Base-by-base conservation (phyloP, 1,140 invertebrate genomes). In the Drosophila parvula region DNA sequence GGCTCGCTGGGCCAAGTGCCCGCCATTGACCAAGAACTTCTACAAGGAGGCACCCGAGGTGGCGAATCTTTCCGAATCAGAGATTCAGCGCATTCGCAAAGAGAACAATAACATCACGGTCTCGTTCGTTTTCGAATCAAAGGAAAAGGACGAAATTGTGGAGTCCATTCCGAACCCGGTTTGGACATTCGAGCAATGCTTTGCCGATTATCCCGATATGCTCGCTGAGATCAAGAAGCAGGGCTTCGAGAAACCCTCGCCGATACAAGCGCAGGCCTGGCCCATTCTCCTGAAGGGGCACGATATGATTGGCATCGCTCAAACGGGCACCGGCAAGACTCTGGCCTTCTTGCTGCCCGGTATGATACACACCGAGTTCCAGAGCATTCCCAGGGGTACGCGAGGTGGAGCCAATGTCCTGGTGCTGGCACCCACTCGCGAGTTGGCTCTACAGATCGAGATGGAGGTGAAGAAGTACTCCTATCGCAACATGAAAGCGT, bases 221-320 rank as follows among this genome's bases (percentile, higher is more conserved):
- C 82, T 98, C 27, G 93, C 94, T 11, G 96, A 98, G 92, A 97
- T 99, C 56, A 90, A 94, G 43, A 96, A 97, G 63, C 73, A 89
- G 90, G 95, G 95, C 0, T 99, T 99, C 92, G 91, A 93, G 57
- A 93, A 93, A 67, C 98, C 98, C 3, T 97, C 97, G 12, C 98
- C 98, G 4, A 99, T 99, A 91, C 98, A 97, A 83, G 94, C 94
- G 73, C 97, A 98, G 92, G 95, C 96, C 0, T 98, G 97, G 98
- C 98, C 98, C 14, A 93, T 98, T 71, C 92, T 98, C 0, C 89
- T 98, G 7, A 95, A 95, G 81, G 98, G 97, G 1, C 94, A 95
- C 82, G 97, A 98, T 92, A 92, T 98, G 79, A 98, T 98, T 92
- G 98, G 98, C 14, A 98, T 99, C 68, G 97, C 98, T 0, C 98